phyloP scores from a whole-genome alignment of 2,113 vertebrate species.

The Athene cunicularia region DNA sequence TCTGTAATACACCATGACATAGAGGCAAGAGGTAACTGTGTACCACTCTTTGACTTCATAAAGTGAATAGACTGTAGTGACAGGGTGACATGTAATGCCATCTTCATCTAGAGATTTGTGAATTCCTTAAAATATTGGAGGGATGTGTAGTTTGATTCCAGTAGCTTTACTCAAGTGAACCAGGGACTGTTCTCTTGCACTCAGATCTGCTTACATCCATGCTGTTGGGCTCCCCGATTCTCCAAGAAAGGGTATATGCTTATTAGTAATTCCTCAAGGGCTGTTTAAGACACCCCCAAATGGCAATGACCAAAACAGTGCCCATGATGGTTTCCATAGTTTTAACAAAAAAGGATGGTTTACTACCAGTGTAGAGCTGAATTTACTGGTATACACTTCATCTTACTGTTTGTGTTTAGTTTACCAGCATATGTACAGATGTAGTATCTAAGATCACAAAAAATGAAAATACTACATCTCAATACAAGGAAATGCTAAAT shows the following conservation, averaged over 20 bases:
- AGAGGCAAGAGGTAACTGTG: no score
- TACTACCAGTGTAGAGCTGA: background rate
- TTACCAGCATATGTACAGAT: background rate
- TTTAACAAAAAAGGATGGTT: background rate
- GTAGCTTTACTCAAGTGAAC: background rate
- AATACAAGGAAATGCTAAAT: background rate
- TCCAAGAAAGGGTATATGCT: background rate
- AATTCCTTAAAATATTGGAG: background rate
- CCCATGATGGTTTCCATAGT: background rate
- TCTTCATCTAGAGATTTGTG: background rate
- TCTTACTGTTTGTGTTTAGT: background rate
- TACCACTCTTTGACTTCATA: no score
- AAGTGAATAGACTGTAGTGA: no score
- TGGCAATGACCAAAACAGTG: background rate
- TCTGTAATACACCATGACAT: no score
- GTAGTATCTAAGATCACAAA: background rate
- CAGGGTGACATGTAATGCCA: no score
- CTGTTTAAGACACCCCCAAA: background rate
- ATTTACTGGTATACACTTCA: background rate
- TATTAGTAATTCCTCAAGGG: background rate
- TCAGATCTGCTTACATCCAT: background rate
- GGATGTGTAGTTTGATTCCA: background rate
- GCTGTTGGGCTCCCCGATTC: background rate
- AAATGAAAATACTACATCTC: background rate
- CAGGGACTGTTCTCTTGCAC: background rate